Base-by-base conservation (phyloP, 2,113 vertebrate species). In the Lycaon pictus region DNA sequence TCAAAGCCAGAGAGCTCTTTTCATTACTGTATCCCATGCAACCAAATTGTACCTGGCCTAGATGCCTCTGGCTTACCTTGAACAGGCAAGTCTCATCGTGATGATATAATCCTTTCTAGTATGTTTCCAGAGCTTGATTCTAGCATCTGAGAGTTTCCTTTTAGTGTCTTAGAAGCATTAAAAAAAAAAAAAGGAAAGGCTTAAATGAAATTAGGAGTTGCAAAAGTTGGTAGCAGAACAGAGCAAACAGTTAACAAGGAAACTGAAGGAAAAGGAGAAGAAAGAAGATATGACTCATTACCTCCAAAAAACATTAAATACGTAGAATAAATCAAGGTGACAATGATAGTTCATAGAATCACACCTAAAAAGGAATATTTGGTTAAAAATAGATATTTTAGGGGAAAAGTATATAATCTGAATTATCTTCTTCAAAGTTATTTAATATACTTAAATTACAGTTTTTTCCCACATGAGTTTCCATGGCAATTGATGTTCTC, bases 371-470 rank as follows among this genome's bases (percentile, higher is more conserved):
- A 58, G 58, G 37, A 11, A 82, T 1, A 23, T 55, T 92, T 60
- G 20, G 13, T 37, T 81, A 65, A 71, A 95, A 74, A 63, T 82
- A 7, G n/a, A 58, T 93, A 72, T 91, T 91, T 94, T 82, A 83
- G 56, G 4, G 20, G 55, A 85, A 72, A 56, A 67, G 2, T 27
- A 72, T 65, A 76, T 76, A 27, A 35, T 0, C 10, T 74, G 13
- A 55, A 22, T 74, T 29, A 69, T 67, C 37, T 60, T 84, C 9
- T 37, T 65, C 74, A 65, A 65, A 20, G 56, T 72, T 81, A 60
- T 12, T 83, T 74, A 91, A 56, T 63, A 32, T 55, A 71, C 58
- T 94, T 55, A 83, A 43, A 48, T 77, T 81, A 76, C 0, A 89
- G 11, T 8, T 35, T 77, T 87, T 67, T 19, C 55, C 20, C 17